Conservation (phyloP, 2,888 invertebrate species). For the Eucera pruinosa region DNA sequence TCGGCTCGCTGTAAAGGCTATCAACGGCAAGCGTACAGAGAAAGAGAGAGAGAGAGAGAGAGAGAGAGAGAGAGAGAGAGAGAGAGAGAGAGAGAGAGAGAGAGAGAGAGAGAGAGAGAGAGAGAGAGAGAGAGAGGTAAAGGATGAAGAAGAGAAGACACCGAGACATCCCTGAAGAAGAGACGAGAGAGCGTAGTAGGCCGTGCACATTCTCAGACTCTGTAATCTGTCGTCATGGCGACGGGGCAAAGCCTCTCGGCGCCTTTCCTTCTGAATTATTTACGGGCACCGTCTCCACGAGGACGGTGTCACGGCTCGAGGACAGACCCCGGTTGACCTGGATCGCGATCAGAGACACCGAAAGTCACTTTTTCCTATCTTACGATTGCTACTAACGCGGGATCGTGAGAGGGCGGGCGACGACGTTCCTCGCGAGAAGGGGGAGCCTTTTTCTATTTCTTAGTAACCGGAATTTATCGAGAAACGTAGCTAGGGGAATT, state of each 20-base stretch:
- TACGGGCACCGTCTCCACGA: constrained; percentile 72
- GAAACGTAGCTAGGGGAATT: constrained; percentile 7
- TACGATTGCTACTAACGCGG: constrained; percentile 51
- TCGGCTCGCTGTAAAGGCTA: background rate
- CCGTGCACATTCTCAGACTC: constrained; percentile 67
- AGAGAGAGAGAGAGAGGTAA: constrained; percentile 17
- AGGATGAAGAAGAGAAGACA: background rate
- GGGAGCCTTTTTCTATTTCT: constrained; percentile 48
- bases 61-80: background rate
- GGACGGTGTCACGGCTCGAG: constrained; percentile 69
- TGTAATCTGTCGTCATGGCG: constrained; percentile 79
- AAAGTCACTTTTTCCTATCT: constrained; percentile 64
- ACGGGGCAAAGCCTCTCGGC: constrained; percentile 73
- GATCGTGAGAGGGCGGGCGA: constrained; percentile 19
- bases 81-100: constrained; percentile 8
- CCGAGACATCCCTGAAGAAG: constrained; percentile 33
- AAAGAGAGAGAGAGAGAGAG: constrained; percentile 22
- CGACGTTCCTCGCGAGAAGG: background rate
- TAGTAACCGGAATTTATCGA: constrained; percentile 37
- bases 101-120: constrained; percentile 17
- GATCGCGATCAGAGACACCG: constrained; percentile 70
- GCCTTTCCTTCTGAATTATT: constrained; percentile 80
- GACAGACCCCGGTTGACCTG: constrained; percentile 71
- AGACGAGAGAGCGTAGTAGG: constrained; percentile 50
- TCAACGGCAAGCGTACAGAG: constrained; percentile 19